Conservation (phyloP, 2,888 invertebrate species). For the Melanchra persicariae region DNA sequence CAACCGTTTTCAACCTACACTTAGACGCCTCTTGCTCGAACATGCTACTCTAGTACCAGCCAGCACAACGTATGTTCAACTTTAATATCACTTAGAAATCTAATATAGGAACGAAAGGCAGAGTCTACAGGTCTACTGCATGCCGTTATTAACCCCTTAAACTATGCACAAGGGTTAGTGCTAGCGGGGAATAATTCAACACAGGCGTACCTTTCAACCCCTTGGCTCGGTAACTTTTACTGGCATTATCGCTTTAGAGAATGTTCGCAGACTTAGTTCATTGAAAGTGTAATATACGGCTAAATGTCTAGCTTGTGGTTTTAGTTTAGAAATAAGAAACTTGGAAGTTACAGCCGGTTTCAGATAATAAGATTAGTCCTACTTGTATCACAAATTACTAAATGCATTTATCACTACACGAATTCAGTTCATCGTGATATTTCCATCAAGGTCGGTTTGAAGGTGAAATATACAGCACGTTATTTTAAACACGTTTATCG, state of each 20-base stretch:
- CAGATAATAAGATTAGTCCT: no score
- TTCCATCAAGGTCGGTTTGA: no score
- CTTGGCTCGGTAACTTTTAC: constrained; percentile 25
- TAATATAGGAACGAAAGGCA: constrained; percentile 34
- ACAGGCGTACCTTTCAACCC: constrained; percentile 26
- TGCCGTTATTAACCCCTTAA: constrained; percentile 56
- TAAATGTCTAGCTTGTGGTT: neutral
- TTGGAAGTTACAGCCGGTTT: neutral
- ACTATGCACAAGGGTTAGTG: constrained; percentile 55
- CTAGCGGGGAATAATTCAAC: constrained; percentile 51
- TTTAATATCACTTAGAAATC: constrained; percentile 44
- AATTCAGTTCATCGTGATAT: no score
- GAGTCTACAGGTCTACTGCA: constrained; percentile 36
- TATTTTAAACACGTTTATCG: no score
- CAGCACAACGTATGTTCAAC: constrained; percentile 17
- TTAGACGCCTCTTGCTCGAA: neutral
- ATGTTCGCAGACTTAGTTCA: constrained; percentile 17
- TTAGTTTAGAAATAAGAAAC: neutral
- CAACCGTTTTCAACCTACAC: neutral
- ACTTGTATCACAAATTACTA: neutral
- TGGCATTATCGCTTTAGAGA: constrained; percentile 22
- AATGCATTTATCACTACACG: no score
- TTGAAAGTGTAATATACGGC: constrained; percentile 13
- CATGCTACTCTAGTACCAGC: constrained; percentile 3
- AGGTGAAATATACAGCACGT: no score